Base-by-base conservation (phyloP, 2,888 invertebrate species). In the Omphaloscelis lunosa region DNA sequence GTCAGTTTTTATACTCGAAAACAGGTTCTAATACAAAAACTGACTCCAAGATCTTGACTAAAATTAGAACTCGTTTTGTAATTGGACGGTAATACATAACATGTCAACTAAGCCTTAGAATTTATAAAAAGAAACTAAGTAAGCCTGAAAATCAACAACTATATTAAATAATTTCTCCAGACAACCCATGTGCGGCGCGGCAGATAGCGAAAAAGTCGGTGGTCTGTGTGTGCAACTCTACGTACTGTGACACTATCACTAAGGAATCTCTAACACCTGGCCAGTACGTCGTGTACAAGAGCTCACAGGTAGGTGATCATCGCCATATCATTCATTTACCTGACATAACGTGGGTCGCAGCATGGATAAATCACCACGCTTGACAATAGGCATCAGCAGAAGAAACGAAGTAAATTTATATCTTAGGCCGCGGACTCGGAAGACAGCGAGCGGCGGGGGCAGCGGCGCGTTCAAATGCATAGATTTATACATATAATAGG, bases 201-300 rank as follows among this genome's bases (percentile, higher is more conserved):
- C 72, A 48, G 11, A 81, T 89, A 15, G 39, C 67, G 6, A 82
- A 79, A 0, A 76, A 90, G 27, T 95, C 93, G 0, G 90, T 92
- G 0, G 91, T 95, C 20, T 96, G 96, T 77, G 94, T 95, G 1
- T 96, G 96, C 80, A 94, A 95, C 73, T 88, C 90, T 0, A 92
- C 92, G 0, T 95, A 96, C 83, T 96, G 96, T 78, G 96, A 96
- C 84, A 93, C 91, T 6, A 80, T 95, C 17, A 91, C 90, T 3
- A 86, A 93, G 45, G 79, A 88, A 8, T 79, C 90, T 8, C 92
- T 95, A 0, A 84, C 88, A 1, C 81, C 88, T 11, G 85, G 89
- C 4, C 39, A 70, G 9, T 89, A 77, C 63, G 74, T 82, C 11
- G 71, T 70, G 15, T 90, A 90, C 23, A 82, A 72, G n/a, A 89